Evolutionary conservation across 2,888 invertebrate genomes (phyloP).

Genomic region (Lydus trimaculatus): DNA sequence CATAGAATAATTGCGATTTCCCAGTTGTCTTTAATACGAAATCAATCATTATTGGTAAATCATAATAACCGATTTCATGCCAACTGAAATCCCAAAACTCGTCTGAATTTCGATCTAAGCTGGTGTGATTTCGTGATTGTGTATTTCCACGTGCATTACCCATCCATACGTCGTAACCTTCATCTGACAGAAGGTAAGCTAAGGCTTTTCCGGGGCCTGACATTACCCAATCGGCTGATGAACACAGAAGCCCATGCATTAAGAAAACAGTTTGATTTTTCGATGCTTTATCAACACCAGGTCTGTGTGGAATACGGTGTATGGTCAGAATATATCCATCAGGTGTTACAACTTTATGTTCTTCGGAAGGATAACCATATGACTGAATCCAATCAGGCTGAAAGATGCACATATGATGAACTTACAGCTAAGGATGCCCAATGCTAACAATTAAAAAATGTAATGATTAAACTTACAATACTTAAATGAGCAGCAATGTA

Average conservation of each 20-base stretch:
- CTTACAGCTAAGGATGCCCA: background rate
- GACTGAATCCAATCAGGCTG: conserved; percentile 55
- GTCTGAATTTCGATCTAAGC: conserved; percentile 50
- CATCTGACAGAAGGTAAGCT: conserved; percentile 58
- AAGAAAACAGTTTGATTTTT: conserved; percentile 54
- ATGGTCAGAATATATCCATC: conserved; percentile 65
- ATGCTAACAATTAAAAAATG: background rate
- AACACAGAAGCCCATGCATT: conserved; percentile 64
- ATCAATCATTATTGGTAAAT: conserved; percentile 79
- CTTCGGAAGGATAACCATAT: conserved; percentile 56
- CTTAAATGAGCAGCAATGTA: conserved; percentile 4
- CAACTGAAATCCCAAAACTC: conserved; percentile 67
- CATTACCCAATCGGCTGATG: conserved; percentile 64
- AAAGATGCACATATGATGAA: background rate
- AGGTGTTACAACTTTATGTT: conserved; percentile 56
- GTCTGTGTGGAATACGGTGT: conserved; percentile 63
- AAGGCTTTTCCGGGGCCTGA: conserved; percentile 66
- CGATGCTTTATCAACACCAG: conserved; percentile 62
- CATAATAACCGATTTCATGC: conserved; percentile 79
- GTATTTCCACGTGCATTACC: conserved; percentile 68
- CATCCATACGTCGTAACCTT: conserved; percentile 66
- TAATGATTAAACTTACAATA: background rate
- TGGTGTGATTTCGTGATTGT: conserved; percentile 63
- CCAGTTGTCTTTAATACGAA: conserved; percentile 66
- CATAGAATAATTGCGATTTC: conserved; percentile 60